Evolutionary conservation across 1,140 invertebrate species (phyloP).

Genomic region (Hydropsyche tenuis): DNA sequence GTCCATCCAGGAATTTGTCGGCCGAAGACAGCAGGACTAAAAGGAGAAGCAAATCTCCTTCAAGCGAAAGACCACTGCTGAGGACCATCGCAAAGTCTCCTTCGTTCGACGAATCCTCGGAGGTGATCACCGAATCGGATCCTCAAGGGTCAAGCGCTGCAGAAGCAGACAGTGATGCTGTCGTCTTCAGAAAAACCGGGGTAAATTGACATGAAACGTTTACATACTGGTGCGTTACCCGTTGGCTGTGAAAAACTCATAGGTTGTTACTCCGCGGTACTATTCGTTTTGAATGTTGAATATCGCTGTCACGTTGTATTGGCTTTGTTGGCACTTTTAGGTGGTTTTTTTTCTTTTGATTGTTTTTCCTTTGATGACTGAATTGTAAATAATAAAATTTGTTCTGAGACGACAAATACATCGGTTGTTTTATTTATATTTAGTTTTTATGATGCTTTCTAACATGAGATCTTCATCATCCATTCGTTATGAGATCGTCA

Average conservation of each 20-base stretch:
- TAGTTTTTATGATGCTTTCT: background rate
- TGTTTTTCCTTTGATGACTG: conserved; percentile 1
- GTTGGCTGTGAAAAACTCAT: conserved; percentile 27
- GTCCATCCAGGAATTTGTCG: conserved; percentile 52
- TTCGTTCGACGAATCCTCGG: conserved; percentile 55
- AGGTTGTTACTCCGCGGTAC: background rate
- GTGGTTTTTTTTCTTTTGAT: conserved; percentile 1
- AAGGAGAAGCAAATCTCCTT: conserved; percentile 24
- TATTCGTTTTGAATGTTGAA: background rate
- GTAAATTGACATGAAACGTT: conserved; percentile 30
- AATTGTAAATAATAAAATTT: conserved; percentile 47
- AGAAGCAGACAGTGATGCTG: conserved; percentile 12
- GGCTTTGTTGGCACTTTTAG: conserved; percentile 9
- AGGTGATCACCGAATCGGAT: conserved; percentile 8
- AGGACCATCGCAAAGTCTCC: conserved; percentile 55
- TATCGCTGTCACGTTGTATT: conserved; percentile 18
- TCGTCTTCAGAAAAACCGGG: conserved; percentile 38
- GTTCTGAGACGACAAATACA: conserved; percentile 47
- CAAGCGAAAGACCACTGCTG: conserved; percentile 51
- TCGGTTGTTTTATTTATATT: conserved; percentile 25
- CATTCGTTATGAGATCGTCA: too few species aligned
- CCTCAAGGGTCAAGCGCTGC: background rate
- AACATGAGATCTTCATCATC: background rate
- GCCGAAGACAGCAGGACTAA: conserved; percentile 32
- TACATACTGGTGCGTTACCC: background rate